Percentiles rank a stretch among this genome's conserved stretches.
These are phyloP conservation scores for Clistopyga incitator DNA, from an alignment of 2,888 invertebrate species.

Conservation along the genomic window DNA sequence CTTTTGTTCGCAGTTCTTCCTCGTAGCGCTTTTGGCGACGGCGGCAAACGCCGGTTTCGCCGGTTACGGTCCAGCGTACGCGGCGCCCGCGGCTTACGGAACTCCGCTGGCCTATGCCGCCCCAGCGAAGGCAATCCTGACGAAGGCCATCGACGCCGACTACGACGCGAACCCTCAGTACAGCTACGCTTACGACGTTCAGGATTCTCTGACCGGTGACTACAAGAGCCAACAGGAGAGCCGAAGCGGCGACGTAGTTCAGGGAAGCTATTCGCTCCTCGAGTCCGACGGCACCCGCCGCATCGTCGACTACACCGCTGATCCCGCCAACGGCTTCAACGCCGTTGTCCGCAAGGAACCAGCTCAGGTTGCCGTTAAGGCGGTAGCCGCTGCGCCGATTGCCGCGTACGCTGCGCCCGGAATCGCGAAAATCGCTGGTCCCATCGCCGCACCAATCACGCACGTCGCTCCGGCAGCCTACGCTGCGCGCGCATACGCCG, in stretches of 20 bases:
- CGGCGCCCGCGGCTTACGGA: conserved; percentile 76
- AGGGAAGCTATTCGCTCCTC: conserved; percentile 75
- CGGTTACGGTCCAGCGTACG: conserved; percentile 64
- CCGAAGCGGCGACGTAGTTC: conserved; percentile 75
- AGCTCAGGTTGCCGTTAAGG: conserved; percentile 70
- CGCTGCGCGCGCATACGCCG: conserved; percentile 73
- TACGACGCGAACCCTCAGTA: conserved; percentile 77
- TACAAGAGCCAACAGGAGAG: conserved; percentile 74
- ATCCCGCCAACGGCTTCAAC: conserved; percentile 75
- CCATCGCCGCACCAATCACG: conserved; percentile 67
- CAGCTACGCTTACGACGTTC: conserved; percentile 75
- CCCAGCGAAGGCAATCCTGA: conserved; percentile 68
- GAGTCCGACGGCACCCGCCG: conserved; percentile 75
- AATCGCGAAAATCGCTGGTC: conserved; percentile 77
- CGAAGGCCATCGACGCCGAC: conserved; percentile 75
- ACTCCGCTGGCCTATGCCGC: conserved; percentile 88
- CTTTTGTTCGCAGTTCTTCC: conserved; percentile 43
- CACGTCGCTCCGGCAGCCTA: conserved; percentile 34
- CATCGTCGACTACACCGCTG: conserved; percentile 75
- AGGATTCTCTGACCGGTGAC: conserved; percentile 75
- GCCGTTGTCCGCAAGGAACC: conserved; percentile 77
- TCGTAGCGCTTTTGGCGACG: conserved; percentile 55
- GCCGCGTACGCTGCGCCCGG: conserved; percentile 88
- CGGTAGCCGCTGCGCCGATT: conserved; percentile 76
- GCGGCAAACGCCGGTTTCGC: conserved; percentile 61